Evolutionary conservation across 2,888 invertebrate species (phyloP), one percentile per base, ranked within the genome.

Genomic region (Candidula unifasciata): DNA sequence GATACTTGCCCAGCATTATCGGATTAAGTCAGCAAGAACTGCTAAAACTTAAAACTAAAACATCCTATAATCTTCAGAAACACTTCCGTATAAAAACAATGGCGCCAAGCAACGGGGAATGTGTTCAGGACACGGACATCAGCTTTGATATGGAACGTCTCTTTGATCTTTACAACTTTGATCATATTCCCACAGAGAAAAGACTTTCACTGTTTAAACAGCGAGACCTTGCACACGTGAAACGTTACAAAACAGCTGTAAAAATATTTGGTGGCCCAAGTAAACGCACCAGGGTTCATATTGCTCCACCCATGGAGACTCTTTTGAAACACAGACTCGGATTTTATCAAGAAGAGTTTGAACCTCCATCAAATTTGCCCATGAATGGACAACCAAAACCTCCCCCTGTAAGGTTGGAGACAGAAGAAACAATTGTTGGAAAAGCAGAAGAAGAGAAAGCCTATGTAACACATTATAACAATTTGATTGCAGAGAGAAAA

Each of bases 191-290:
- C 18, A 87, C 89, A 30, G 90, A 90, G 68, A 88, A 92, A 44
- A 90, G 92, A n/a, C 89, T 93, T 69, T 88, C 90, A 24, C 64
- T 81, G 18, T 93, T 91, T 87, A 90, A 89, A 78, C 88, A 91
- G 57, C 83, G 93, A 33, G 90, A 93, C 82, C 86, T 93, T 24
- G 86, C 89, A 2, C 90, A 90, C 85, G 86, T 91, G 21, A 92
- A 92, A 74, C 89, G 92, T 69, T 93, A 91, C 86, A 93, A 92
- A 85, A 89, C 91, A 69, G 93, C 92, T 10, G 90, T 91, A 10
- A 92, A 91, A 85, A 90, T 93, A 80, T 93, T 92, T 90, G 92
- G 93, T 35, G 91, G 89, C 0, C 92, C 93, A 1, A 84, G 88
- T 5, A 92, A 90, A 84, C 85, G 93, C 33, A 92, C 90, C 80